Evolutionary conservation across 2,113 vertebrate species (phyloP), one percentile per base, ranked within the genome.

Genomic region (Calidris pygmaea): DNA sequence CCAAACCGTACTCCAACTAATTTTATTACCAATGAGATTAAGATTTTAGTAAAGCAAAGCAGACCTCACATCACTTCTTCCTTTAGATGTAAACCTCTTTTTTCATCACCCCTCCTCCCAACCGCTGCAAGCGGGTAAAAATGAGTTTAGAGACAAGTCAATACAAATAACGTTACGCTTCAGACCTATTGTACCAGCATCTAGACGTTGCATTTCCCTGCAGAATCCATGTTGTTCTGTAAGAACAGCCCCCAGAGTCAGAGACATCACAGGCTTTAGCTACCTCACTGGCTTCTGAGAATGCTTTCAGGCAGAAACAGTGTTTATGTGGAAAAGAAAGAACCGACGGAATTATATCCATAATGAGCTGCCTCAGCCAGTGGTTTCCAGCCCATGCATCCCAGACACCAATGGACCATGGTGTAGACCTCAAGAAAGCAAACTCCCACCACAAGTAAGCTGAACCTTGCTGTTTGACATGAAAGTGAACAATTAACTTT

Each of bases 131-230:
- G 60, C 5, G 0, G 1, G 18, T 66, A 59, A 55, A 74, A 77
- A 60, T 10, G 10, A 73, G 76, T 55, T 20, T 29, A 58, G 45
- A 0, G 1, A 1, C 16, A 76, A 60, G 22, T 70, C 0, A 0
- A 35, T 27, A 79, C 43, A 86, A 65, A 43, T 27, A 78, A 68
- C 0, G 1, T 50, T 39, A 45, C 13, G 39, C 29, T 79, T 71
- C 45, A 70, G 82, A 66, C 8, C 32, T 48, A 73, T 1, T 27
- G 32, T 48, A 35, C 10, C 12, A 41, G 41, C 20, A 71, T 48
- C 7, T 26, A 45, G 43, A 27, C 0, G 0, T 2, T 66, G 27
- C 24, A 22, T 52, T 62, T 53, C 35, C 26, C 32, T 58, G 80
- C n/a, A 63, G 53, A 82, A 77, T 6, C 30, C 34, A 7, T 0